phyloP scores from a whole-genome alignment of 2,797 vertebrate genomes.

The Lagodon rhomboides region DNA sequence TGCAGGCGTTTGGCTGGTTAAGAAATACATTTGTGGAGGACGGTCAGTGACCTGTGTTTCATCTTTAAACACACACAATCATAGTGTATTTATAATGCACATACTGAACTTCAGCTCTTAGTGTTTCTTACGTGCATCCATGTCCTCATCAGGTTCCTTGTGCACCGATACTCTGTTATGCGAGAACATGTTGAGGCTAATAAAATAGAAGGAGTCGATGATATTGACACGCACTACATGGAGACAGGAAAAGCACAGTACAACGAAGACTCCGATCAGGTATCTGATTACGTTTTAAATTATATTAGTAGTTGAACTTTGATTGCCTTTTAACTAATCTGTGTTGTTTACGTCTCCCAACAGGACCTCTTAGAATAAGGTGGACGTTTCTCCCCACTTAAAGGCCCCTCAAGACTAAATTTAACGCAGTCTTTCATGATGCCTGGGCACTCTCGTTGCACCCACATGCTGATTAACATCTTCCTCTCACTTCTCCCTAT shows the following conservation, averaged over 20 bases:
- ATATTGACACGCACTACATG: slow-evolving; percentile 81
- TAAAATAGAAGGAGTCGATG: slow-evolving; percentile 89
- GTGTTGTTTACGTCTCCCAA: slow-evolving; percentile 45
- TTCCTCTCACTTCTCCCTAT: slow-evolving; percentile 61
- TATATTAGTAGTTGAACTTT: background rate
- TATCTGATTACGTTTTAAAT: slow-evolving; percentile 55
- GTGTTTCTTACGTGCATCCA: slow-evolving; percentile 1
- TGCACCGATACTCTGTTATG: slow-evolving; percentile 93
- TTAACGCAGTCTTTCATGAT: slow-evolving; percentile 43
- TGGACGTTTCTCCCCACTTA: slow-evolving; percentile 10
- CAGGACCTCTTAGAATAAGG: slow-evolving; percentile 86
- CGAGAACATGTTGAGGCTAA: slow-evolving; percentile 90
- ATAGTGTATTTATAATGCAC: background rate
- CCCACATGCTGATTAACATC: slow-evolving; percentile 68
- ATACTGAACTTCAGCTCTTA: background rate
- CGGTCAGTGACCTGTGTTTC: slow-evolving; percentile 83
- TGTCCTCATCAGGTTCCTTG: slow-evolving; percentile 89
- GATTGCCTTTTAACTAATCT: slow-evolving; percentile 1
- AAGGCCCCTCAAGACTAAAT: slow-evolving; percentile 52
- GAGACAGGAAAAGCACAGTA: slow-evolving; percentile 84
- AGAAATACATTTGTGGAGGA: slow-evolving; percentile 96
- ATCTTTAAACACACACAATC: background rate
- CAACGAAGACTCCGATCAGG: slow-evolving; percentile 96
- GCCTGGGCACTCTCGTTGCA: slow-evolving; percentile 57
- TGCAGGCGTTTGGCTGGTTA: slow-evolving; percentile 89